phyloP scores from a whole-genome alignment of 2,797 vertebrate species.

The Graptemys geographica region DNA sequence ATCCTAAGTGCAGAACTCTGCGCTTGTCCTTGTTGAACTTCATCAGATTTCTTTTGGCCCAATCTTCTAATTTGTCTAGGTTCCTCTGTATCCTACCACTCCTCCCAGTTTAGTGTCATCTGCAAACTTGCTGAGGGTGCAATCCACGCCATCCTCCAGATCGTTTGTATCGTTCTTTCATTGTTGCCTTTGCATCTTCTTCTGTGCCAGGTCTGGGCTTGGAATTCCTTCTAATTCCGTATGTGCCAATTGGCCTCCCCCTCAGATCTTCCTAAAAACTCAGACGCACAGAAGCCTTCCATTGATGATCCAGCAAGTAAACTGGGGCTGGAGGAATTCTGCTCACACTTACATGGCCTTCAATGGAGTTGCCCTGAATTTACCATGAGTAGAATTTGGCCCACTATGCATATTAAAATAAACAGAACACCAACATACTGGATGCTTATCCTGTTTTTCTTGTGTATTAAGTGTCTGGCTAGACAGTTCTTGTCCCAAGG shows the following conservation, averaged over 20 bases:
- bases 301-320: background rate
- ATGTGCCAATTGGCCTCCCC: constrained; percentile 9
- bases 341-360: constrained; percentile 32
- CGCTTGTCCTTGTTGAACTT: too few relatives aligned
- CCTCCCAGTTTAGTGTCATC: too few relatives aligned
- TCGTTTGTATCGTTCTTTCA: too few relatives aligned
- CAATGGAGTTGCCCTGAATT: accelerated
- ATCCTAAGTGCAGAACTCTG: too few relatives aligned
- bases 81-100: too few relatives aligned
- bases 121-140: too few relatives aligned
- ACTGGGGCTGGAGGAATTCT: constrained; percentile 52
- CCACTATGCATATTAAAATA: background rate
- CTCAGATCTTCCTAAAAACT: background rate
- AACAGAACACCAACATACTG: background rate
- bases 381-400: background rate
- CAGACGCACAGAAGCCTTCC: background rate
- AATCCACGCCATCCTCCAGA: too few relatives aligned
- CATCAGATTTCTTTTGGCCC: too few relatives aligned
- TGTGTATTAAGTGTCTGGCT: background rate
- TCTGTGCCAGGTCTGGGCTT: accelerated
- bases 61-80: too few relatives aligned
- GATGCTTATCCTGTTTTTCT: background rate
- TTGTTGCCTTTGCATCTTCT: background rate
- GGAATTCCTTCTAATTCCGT: background rate
- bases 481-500: background rate